Conservation (phyloP, 1,140 invertebrate species). For the Platyscapa corneri region DNA sequence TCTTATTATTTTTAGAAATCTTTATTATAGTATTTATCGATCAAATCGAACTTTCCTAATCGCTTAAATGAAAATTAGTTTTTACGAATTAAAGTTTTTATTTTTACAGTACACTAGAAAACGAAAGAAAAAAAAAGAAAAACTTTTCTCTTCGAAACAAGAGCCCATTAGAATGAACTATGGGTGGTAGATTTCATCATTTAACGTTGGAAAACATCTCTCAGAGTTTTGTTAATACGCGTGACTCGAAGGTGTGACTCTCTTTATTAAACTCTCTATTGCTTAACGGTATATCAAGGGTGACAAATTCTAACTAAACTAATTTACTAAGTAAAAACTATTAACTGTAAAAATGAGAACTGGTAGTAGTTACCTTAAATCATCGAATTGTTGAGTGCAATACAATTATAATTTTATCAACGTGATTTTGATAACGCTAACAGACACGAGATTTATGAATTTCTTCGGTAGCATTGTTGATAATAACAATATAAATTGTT, state of each 20-base stretch:
- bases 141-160: slow-evolving; percentile 7
- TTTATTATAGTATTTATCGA: background rate
- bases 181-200: slow-evolving; percentile 5
- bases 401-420: no score
- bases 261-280: background rate
- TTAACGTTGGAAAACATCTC: background rate
- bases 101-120: background rate
- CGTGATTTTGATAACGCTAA: no score
- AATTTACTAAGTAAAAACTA: background rate
- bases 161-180: background rate
- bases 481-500: no score
- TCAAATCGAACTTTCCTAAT: background rate
- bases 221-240: background rate
- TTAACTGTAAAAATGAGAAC: background rate
- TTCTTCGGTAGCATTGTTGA: no score
- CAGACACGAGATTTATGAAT: no score
- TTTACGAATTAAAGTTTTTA: background rate
- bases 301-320: background rate
- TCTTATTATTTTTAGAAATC: no score
- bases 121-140: background rate
- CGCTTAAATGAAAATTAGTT: background rate
- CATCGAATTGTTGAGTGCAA: no score
- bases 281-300: background rate
- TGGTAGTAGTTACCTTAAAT: no score
- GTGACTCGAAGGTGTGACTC: background rate